Conservation (phyloP, 1,140 invertebrate genomes). For the Sinella curviseta region DNA sequence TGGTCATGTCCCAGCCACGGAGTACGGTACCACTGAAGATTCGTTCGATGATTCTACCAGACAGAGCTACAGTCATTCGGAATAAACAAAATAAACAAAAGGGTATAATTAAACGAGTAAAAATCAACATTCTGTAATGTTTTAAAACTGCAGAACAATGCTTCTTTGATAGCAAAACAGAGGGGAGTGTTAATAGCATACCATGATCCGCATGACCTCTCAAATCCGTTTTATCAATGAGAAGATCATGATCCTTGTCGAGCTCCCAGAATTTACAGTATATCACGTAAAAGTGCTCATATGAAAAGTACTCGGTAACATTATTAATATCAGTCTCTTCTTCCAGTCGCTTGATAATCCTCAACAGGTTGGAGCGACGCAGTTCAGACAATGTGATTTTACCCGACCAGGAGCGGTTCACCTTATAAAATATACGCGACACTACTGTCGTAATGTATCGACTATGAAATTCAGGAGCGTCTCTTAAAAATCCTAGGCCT, state of each 20-base stretch:
- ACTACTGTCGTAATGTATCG: constrained; percentile 67
- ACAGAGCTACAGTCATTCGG: too few species aligned
- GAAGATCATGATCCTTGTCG: constrained; percentile 96
- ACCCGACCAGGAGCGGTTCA: constrained; percentile 94
- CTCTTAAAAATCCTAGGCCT: constrained; percentile 84
- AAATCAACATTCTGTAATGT: too few species aligned
- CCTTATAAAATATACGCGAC: constrained; percentile 89
- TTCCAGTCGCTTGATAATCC: constrained; percentile 73
- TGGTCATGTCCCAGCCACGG: constrained; percentile 49
- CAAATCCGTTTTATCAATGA: constrained; percentile 92
- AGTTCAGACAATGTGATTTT: constrained; percentile 86
- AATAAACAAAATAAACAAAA: constrained; percentile 53
- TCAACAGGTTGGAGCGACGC: constrained; percentile 83
- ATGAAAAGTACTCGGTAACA: constrained; percentile 49
- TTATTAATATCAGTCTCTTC: constrained; percentile 51
- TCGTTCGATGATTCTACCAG: constrained; percentile 90
- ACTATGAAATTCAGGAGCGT: constrained; percentile 97
- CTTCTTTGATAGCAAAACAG: too few species aligned
- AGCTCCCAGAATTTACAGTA: constrained; percentile 99
- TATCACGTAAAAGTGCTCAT: constrained; percentile 95
- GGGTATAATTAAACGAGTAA: constrained; percentile 10
- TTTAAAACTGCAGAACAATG: too few species aligned
- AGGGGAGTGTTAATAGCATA: too few species aligned
- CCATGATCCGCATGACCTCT: constrained; percentile 94
- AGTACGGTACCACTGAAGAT: constrained; percentile 98